Evolutionary conservation across 2,113 vertebrate species (phyloP), one percentile per base, ranked within the genome.

Genomic region (Piaya cayana): DNA sequence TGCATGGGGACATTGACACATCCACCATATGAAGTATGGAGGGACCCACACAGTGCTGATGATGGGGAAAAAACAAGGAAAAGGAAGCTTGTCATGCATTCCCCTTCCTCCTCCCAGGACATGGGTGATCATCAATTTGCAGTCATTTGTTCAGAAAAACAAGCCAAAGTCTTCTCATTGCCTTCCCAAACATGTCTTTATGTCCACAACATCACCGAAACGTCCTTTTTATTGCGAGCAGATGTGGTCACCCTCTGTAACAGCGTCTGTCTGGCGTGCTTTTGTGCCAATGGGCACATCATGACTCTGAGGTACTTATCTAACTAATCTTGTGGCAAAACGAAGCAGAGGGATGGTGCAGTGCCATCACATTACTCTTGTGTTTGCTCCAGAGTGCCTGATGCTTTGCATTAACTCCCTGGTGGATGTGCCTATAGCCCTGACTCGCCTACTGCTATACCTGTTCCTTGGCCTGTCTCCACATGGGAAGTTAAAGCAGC

Each of bases 131-230:
- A 99, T 95, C 99, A 99, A 89, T 98, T 99, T 97, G 98, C 98
- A 47, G 98, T 99, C 93, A 98, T 99, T 95, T 99, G 99, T 97
- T 99, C 99, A 27, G 99, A 99, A 97, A 99, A 98, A 96, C 99
- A 99, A 98, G 99, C 99, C 98, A 99, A 99, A 98, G 99, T 99
- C 59, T 99, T 99, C 97, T 96, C 99, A 95, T 99, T 99, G 98
- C 99, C 99, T 87, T 99, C 99, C n/a, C 99, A 99, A 98, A 98
- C 98, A 43, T 99, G 99, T 98, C 98, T 99, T 88, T 99, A 99
- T 59, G 98, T 99, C 82, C 99, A 99, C 98, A 99, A 99, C 98
- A 99, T 99, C 98, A 99, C 99, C 4, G 99, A 99, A 97, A 99
- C 99, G 4, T 99, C 99, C 74, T 99, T 99, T 92, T 98, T 99